Percentiles rank a stretch among this genome's conserved stretches.
These are phyloP conservation scores for Calypte anna DNA, from an alignment of 2,113 vertebrate species.

Conservation along the genomic window DNA sequence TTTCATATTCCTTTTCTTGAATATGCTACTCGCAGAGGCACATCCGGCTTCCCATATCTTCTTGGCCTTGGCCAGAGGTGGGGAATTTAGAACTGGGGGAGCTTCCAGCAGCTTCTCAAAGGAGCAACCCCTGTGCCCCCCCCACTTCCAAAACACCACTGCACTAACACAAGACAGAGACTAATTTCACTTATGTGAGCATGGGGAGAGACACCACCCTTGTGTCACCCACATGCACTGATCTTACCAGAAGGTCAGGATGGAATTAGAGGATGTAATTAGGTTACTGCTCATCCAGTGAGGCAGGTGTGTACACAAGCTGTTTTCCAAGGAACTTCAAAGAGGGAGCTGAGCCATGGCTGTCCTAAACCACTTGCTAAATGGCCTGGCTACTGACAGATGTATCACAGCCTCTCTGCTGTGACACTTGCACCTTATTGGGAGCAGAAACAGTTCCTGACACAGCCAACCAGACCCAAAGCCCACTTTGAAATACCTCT, in stretches of 20 bases:
- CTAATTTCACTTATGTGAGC: background rate
- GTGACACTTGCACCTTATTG: accelerated
- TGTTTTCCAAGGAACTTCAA: background rate
- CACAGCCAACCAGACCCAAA: background rate
- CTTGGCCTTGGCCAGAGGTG: too few species aligned
- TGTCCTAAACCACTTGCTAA: background rate
- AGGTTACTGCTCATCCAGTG: background rate
- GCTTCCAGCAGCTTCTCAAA: too few species aligned
- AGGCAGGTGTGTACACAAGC: background rate
- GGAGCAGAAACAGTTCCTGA: background rate
- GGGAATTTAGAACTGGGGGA: too few species aligned
- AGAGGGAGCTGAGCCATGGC: background rate
- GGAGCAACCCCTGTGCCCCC: too few species aligned
- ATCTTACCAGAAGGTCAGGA: background rate
- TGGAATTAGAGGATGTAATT: constrained; percentile 16
- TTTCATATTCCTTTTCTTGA: too few species aligned
- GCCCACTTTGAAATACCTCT: background rate
- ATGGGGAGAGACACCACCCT: background rate
- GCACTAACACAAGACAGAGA: too few species aligned
- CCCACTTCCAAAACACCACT: too few species aligned
- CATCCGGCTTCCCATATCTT: too few species aligned
- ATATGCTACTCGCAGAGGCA: too few species aligned
- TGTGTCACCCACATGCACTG: background rate
- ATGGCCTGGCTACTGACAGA: background rate
- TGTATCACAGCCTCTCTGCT: background rate